A percentile compares a stretch with the other conserved stretches of the same genome.
These are phyloP conservation scores for Sylvilagus bachmani DNA, from an alignment of 2,113 vertebrate species.

Conservation along the genomic window DNA sequence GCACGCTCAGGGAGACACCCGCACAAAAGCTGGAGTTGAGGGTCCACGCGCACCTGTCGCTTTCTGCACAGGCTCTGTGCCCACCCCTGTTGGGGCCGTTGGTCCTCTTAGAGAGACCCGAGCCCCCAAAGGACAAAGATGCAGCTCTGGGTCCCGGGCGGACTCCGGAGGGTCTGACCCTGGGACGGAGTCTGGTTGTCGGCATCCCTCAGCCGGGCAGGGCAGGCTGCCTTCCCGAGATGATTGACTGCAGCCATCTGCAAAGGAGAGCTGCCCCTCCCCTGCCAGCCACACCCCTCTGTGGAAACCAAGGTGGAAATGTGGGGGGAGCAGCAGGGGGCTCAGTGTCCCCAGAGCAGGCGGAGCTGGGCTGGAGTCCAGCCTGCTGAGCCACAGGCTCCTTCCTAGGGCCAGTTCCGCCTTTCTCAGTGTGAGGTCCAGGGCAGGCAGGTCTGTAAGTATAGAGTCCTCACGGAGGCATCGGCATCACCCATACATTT, in stretches of 20 bases:
- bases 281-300: accelerated
- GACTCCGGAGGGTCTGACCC: too few species aligned
- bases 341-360: too few species aligned
- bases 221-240: not conserved
- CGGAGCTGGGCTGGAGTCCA: accelerated
- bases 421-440: not conserved
- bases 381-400: accelerated
- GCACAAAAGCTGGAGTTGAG: too few species aligned
- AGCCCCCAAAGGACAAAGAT: not conserved
- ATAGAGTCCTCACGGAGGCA: not conserved
- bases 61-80: not conserved
- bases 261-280: not conserved
- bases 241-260: accelerated
- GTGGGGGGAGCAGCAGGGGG: too few species aligned
- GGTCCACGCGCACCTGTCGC: accelerated
- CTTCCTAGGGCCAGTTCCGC: too few species aligned
- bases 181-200: accelerated
- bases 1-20: not conserved
- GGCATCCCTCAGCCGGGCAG: too few species aligned
- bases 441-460: not conserved
- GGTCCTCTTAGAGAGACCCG: not conserved
- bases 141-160: not conserved
- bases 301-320: not conserved
- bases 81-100: accelerated
- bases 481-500: constrained; percentile 43